Base-by-base conservation (phyloP, 2,797 vertebrate species). In the Nothura maculosa region DNA sequence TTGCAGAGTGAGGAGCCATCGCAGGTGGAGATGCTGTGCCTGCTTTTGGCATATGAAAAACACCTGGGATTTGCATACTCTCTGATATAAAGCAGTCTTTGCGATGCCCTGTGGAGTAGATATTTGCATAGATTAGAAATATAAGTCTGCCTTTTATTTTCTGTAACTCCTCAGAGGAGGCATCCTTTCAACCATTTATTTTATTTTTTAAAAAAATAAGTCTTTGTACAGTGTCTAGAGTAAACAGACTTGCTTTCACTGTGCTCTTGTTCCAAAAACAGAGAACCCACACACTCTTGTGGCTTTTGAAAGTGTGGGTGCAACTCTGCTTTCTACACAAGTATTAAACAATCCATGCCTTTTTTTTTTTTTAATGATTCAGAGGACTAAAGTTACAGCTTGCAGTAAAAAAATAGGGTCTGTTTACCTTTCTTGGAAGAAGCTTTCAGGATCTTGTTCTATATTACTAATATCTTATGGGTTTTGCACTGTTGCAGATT, bases 91-190 rank as follows among this genome's bases (percentile, higher is more conserved):
- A 96, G 90, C 87, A 95, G 93, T 92, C 95, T 97, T 93, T 97
- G 94, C 96, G 91, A 92, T 96, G 86, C 87, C 74, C 84, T 50
- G 38, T 91, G 87, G 94, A 96, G 91, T 47, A 95, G 94, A 94
- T 96, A 94, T 97, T 97, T 97, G 92, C 95, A 93, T 95, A 96
- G 97, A 97, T 96, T 96, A 96, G 92, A 94, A 95, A 81, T 91
- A 96, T 95, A 96, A 96, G 92, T 97, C 94, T 95, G 93, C 75
- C 93, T 97, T 96, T 97, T 93, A 96, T 96, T 96, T 96, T 95
- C 76, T 89, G 93, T 82, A 89, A 30, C 76, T 89, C 42, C 24
- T 93, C 73, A 83, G 93, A 96, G 89, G 67, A 92, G 83, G 87
- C 89, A 91, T 81, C 95, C 72, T 87, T 95, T 96, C 77, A 85